These are phyloP conservation scores for Onthophagus taurus DNA, from an alignment of 1,140 invertebrate genomes.

Conservation along the genomic window DNA sequence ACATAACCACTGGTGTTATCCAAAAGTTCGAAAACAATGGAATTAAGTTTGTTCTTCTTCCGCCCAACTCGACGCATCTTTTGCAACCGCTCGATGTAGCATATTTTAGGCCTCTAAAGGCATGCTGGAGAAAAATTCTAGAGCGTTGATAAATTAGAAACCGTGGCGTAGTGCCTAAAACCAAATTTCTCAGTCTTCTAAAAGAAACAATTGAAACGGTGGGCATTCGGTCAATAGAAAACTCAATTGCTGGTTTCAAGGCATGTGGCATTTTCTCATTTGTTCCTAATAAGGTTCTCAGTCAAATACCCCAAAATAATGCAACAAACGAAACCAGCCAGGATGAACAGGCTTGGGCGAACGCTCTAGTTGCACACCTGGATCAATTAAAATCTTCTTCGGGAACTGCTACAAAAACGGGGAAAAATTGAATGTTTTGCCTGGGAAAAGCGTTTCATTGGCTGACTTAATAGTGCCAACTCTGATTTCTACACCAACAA, in stretches of 20 bases:
- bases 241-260: background rate
- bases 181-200: background rate
- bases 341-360: too few relatives aligned
- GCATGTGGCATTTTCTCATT: background rate
- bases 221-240: background rate
- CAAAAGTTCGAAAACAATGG: conserved; percentile 20
- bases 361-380: too few relatives aligned
- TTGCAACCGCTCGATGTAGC: conserved; percentile 35
- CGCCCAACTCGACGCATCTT: conserved; percentile 34
- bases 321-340: background rate
- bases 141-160: background rate
- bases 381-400: too few relatives aligned
- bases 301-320: background rate
- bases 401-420: background rate
- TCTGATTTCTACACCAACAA: too few relatives aligned
- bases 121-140: conserved; percentile 28
- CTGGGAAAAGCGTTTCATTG: background rate
- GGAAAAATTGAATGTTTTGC: background rate
- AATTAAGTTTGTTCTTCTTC: conserved; percentile 29
- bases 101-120: conserved; percentile 35
- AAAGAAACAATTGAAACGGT: background rate
- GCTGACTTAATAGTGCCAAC: background rate
- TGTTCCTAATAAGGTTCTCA: background rate
- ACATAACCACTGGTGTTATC: background rate
- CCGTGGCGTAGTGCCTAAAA: background rate